Evolutionary conservation across 37 sponge, comb jelly and placozoan species (phyloP).

Genomic region (Axinella damicornis): DNA sequence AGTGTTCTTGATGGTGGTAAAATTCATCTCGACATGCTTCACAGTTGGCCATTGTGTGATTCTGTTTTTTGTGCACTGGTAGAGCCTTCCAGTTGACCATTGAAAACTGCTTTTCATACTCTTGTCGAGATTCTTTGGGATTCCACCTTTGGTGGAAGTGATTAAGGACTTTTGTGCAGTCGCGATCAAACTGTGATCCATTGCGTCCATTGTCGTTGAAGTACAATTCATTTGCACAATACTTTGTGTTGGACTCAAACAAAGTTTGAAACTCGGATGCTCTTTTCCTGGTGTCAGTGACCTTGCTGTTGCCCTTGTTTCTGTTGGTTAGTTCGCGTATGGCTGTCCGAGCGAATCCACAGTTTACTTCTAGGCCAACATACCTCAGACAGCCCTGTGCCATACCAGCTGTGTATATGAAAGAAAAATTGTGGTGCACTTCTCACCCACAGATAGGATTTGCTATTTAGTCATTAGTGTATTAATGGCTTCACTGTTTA

Average conservation of each 20-base stretch:
- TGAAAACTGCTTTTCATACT: conserved; percentile 2
- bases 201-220: background rate
- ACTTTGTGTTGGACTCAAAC: no score
- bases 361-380: no score
- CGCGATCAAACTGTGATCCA: background rate
- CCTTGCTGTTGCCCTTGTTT: no score
- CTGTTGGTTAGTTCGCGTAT: conserved; percentile 4
- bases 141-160: background rate
- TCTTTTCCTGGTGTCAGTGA: background rate
- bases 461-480: no score
- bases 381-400: no score
- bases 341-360: conserved; percentile 15
- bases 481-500: no score
- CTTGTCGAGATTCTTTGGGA: background rate
- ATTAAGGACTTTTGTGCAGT: background rate
- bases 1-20: background rate
- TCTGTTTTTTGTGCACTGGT: background rate
- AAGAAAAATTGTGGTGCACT: no score
- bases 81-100: conserved; percentile 8
- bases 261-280: background rate
- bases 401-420: no score
- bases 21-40: background rate
- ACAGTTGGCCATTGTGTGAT: conserved; percentile 17
- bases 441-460: no score
- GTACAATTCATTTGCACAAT: conserved; percentile 12